phyloP scores from a whole-genome alignment of 2,113 vertebrate genomes.

The Emydocephalus ijimae region DNA sequence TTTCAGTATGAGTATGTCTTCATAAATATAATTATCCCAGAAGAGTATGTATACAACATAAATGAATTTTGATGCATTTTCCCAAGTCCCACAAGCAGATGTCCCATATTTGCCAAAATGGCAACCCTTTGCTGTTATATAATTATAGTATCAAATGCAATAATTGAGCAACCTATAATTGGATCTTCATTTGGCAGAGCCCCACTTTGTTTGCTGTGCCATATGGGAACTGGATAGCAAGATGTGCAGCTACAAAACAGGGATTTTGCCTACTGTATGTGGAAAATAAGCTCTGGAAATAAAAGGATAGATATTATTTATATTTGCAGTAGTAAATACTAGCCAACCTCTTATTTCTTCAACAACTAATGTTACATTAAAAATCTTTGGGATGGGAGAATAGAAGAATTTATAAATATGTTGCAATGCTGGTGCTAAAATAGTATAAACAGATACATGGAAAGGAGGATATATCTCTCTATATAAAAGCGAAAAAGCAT shows the following conservation, averaged over 20 bases:
- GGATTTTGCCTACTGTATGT: not conserved
- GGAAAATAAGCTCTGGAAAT: not conserved
- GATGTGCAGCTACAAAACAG: conserved; percentile 40
- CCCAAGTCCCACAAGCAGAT: conserved; percentile 62
- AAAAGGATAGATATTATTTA: not conserved
- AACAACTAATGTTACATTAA: not conserved
- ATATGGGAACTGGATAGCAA: conserved; percentile 62
- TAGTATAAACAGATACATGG: not conserved
- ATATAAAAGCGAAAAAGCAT: too few species aligned
- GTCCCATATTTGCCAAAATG: conserved; percentile 64
- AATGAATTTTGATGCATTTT: conserved; percentile 33
- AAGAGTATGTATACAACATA: conserved; percentile 18
- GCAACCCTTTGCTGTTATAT: conserved; percentile 59
- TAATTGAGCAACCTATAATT: conserved; percentile 68
- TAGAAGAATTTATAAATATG: not conserved
- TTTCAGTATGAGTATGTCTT: too few species aligned
- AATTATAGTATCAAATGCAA: conserved; percentile 71
- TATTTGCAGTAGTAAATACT: not conserved
- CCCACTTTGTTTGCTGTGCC: conserved; percentile 58
- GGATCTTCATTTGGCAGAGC: conserved; percentile 64
- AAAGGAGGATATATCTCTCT: conserved; percentile 12
- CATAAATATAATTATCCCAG: conserved; percentile 20
- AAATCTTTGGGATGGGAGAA: not conserved
- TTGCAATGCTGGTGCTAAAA: not conserved
- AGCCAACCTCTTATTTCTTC: not conserved